These are phyloP conservation scores for Nothocercus nigrocapillus DNA, from an alignment of 2,113 vertebrate species.

Conservation along the genomic window DNA sequence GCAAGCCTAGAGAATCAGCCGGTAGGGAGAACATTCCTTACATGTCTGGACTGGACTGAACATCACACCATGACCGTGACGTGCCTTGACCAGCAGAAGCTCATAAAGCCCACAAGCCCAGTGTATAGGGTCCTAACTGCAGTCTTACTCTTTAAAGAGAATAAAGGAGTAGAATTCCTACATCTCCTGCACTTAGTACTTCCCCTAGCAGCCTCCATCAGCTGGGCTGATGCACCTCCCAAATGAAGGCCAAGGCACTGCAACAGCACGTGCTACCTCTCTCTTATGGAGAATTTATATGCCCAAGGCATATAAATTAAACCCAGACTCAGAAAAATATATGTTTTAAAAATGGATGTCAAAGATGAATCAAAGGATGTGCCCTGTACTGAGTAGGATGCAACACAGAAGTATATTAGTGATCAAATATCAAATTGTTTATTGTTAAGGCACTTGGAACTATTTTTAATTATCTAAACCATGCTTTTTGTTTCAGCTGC, in stretches of 20 bases:
- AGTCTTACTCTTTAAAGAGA: not conserved
- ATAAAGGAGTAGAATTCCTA: not conserved
- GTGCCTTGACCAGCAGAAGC: not conserved
- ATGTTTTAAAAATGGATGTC: not conserved
- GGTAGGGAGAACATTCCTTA: not conserved
- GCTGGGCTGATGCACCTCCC: not conserved
- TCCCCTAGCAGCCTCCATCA: not conserved
- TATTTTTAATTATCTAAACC: conserved; percentile 40
- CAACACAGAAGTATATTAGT: not conserved
- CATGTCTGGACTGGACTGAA: not conserved
- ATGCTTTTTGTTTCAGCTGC: conserved; percentile 7
- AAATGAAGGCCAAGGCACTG: not conserved
- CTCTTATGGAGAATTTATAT: not conserved
- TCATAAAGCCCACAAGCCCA: not conserved
- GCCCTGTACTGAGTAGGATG: not conserved
- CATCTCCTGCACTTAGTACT: not conserved
- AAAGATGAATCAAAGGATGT: not conserved
- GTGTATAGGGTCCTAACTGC: not conserved
- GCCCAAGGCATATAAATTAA: not conserved
- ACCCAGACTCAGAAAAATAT: not conserved
- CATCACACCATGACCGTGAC: not conserved
- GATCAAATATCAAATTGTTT: not conserved
- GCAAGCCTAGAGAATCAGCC: not conserved
- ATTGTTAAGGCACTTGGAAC: not conserved
- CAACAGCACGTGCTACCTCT: not conserved